Percentiles rank a stretch among this genome's conserved stretches.
phyloP scores from a whole-genome alignment of 2,797 vertebrate species.

The Myotis vivesi region DNA sequence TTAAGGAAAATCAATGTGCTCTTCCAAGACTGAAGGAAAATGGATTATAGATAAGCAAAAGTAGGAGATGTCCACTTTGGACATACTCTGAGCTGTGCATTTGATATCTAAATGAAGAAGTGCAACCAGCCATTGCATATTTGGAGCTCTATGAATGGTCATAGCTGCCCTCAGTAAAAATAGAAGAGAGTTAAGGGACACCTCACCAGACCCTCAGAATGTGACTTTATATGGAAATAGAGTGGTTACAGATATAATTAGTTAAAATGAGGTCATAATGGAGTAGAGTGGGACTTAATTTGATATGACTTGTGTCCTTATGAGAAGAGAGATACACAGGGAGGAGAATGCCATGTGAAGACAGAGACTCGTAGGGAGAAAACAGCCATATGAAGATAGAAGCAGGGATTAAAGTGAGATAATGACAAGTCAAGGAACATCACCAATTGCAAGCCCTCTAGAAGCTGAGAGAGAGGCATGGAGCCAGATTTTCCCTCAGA shows the following conservation, averaged over 20 bases:
- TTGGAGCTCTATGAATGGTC: neutral
- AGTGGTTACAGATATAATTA: neutral
- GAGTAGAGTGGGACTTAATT: neutral
- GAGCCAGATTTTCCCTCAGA: neutral
- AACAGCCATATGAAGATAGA: neutral
- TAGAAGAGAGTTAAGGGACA: neutral
- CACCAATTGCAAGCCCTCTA: neutral
- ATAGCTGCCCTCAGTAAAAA: neutral
- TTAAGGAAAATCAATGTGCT: neutral
- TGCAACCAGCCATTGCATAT: neutral
- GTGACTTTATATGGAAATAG: neutral
- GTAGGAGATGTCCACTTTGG: neutral
- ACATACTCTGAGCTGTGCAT: neutral
- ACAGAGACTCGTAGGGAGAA: neutral
- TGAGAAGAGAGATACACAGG: neutral
- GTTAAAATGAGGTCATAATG: neutral
- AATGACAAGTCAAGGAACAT: neutral
- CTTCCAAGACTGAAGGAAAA: constrained; percentile 32
- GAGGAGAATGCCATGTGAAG: neutral
- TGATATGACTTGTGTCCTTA: neutral
- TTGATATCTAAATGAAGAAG: neutral
- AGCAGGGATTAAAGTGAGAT: neutral
- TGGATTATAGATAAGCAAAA: neutral
- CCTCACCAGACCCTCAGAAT: neutral
- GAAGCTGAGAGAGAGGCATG: neutral